A percentile compares a stretch with the other conserved stretches of the same genome.
Evolutionary conservation across 2,888 invertebrate species (phyloP).

Genomic region (Chouioia cunea): DNA sequence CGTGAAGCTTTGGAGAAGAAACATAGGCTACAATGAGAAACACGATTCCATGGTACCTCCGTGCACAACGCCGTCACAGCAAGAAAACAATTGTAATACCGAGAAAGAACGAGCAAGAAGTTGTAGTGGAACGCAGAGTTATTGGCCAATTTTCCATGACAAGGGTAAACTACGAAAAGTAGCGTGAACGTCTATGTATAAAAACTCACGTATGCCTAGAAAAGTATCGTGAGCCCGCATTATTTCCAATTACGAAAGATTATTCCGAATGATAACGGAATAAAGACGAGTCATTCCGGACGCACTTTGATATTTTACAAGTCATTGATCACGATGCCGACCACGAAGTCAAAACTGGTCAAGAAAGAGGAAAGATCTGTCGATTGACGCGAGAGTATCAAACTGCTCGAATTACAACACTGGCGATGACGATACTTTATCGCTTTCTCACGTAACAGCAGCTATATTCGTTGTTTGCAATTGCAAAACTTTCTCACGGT

Average conservation of each 20-base stretch:
- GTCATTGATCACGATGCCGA: slow-evolving; percentile 50
- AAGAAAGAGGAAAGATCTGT: slow-evolving; percentile 51
- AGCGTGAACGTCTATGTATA: slow-evolving; percentile 53
- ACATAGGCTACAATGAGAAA: slow-evolving; percentile 9
- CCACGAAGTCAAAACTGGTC: slow-evolving; percentile 53
- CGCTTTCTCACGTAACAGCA: not conserved
- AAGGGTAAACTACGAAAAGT: slow-evolving; percentile 49
- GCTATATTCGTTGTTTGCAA: too few relatives aligned
- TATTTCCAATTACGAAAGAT: slow-evolving; percentile 50
- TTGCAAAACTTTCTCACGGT: too few relatives aligned
- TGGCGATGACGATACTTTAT: not conserved
- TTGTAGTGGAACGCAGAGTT: slow-evolving; percentile 26
- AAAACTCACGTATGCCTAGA: slow-evolving; percentile 45
- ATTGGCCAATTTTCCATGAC: slow-evolving; percentile 53
- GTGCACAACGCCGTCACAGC: slow-evolving; percentile 60
- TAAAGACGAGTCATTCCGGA: slow-evolving; percentile 25
- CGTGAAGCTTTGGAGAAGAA: slow-evolving; percentile 15
- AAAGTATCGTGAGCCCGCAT: slow-evolving; percentile 50
- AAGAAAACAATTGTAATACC: slow-evolving; percentile 46
- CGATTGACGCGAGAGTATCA: not conserved
- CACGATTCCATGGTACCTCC: slow-evolving; percentile 54
- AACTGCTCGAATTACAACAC: not conserved
- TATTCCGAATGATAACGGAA: not conserved
- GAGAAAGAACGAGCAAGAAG: slow-evolving; percentile 37
- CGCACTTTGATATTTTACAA: slow-evolving; percentile 39